Base-by-base conservation (phyloP, 2,113 vertebrate species). In the Odontesthes bonariensis region DNA sequence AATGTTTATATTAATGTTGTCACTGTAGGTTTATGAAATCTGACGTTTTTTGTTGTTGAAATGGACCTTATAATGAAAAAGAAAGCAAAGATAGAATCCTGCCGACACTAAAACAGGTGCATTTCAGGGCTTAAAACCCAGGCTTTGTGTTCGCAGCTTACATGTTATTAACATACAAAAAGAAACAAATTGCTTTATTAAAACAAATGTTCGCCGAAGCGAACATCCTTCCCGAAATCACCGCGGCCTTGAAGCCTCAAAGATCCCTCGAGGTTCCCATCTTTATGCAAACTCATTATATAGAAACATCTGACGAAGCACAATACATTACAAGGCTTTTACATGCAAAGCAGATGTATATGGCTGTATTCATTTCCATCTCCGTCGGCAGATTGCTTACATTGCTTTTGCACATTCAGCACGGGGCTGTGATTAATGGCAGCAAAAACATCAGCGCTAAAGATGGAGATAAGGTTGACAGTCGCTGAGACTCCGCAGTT, bases 301-400 rank as follows among this genome's bases (percentile, higher is more conserved):
- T 46, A 79, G 82, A 89, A 79, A 14, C 46, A 46, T 51, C 75
- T 20, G 73, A 77, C 62, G 59, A 84, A 78, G 86, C 84, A 82
- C 72, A 75, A 72, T 23, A 9, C n/a, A 51, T 75, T 49, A 66
- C 47, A 19, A 60, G 55, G 61, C 59, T 66, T 73, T 74, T 40
- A 38, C 73, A 75, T 70, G 65, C 74, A 75, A 75, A 79, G 59
- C 69, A 70, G 67, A 79, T 63, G 27, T 49, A 67, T 57, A 70
- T 0, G 23, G 54, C 71, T 53, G 74, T 64, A 14, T 81, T 79
- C 6, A 35, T 70, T 77, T 88, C 59, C 65, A 79, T n/a, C 56
- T 63, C 44, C 64, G 76, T 73, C 66, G 52, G 42, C 57, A 86
- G 67, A 83, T 57, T 73, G 63, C 75, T 83, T 76, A 54, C 73